Percentiles rank a stretch among this genome's conserved stretches.
Conservation (phyloP, 2,113 vertebrate genomes). For the Callaeas wilsoni region DNA sequence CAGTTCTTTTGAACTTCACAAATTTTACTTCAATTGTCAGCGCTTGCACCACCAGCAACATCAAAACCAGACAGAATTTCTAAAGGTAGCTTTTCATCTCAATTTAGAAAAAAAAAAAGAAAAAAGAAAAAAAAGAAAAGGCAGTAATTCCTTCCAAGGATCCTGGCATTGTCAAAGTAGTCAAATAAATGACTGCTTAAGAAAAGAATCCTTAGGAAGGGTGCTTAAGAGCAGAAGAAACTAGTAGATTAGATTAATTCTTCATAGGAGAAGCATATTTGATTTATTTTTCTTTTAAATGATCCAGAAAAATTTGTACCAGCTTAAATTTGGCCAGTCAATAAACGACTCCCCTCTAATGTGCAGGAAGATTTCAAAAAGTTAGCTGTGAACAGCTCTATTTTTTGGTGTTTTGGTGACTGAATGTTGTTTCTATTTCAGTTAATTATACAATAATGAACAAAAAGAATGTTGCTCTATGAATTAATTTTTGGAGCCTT, state of each 20-base stretch:
- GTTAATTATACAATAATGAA: neutral
- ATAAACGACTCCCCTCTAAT: neutral
- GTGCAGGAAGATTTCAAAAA: neutral
- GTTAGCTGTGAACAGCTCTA: neutral
- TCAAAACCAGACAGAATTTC: neutral
- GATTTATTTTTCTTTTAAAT: neutral
- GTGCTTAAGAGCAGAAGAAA: neutral
- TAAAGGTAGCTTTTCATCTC: neutral
- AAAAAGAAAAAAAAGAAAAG: neutral
- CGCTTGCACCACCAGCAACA: neutral
- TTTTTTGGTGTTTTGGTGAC: neutral
- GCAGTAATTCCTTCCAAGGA: neutral
- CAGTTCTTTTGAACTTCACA: neutral
- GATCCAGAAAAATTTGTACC: neutral
- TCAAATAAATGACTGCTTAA: neutral
- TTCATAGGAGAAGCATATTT: neutral
- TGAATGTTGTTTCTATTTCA: neutral
- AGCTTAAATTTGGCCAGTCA: neutral
- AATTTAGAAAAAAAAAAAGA: neutral
- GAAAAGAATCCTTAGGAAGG: neutral
- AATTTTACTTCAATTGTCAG: neutral
- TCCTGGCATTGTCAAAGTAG: neutral
- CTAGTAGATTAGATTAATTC: neutral
- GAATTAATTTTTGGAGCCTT: neutral
- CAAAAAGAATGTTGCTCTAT: neutral